Percentiles rank a stretch among this genome's conserved stretches.
Conservation (phyloP, 2,797 vertebrate genomes). For the Intellagama lesueurii region DNA sequence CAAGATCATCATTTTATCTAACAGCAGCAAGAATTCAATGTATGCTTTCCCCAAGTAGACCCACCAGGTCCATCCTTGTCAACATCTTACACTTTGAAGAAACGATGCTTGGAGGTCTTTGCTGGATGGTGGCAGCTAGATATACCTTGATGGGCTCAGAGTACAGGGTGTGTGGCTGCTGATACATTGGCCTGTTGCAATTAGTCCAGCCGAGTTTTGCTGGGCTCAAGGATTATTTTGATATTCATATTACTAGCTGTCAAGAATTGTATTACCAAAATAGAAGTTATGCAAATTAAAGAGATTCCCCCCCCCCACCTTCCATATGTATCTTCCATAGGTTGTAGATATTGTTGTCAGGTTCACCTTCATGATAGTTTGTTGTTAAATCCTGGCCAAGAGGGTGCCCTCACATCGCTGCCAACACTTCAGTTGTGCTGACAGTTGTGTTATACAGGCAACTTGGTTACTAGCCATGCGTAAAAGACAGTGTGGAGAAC, state of each 20-base stretch:
- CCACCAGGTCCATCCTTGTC: neutral
- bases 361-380: constrained; percentile 64
- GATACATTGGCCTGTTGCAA: too few relatives aligned
- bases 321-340: neutral
- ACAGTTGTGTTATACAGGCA: constrained; percentile 67
- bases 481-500: constrained; percentile 67
- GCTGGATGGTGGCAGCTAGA: neutral
- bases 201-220: neutral
- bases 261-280: neutral
- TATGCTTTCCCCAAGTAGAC: neutral
- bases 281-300: neutral
- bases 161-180: neutral
- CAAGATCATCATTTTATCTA: neutral
- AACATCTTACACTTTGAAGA: neutral
- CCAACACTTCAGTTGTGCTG: constrained; percentile 78
- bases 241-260: neutral
- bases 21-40: neutral
- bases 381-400: constrained; percentile 78
- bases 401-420: constrained; percentile 74
- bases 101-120: neutral
- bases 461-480: constrained; percentile 74
- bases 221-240: neutral
- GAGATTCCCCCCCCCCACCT: neutral
- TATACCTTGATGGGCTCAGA: neutral
- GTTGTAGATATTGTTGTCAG: neutral